Evolutionary conservation across 2,888 invertebrate species (phyloP).

Genomic region (Hydrotaea diabolus): DNA sequence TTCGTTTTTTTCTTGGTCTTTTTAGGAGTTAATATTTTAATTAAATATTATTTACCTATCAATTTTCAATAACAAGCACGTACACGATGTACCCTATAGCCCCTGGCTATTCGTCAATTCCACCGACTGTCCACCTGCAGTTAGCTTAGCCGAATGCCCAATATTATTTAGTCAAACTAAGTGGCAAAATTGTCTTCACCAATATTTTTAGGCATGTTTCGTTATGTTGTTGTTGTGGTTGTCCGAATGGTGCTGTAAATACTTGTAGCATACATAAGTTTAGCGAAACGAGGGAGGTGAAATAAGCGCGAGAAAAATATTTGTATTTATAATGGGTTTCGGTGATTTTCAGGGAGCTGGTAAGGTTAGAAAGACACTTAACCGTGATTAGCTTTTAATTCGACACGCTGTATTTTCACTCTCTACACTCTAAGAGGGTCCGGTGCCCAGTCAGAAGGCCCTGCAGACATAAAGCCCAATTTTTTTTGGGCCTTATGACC

Average conservation of each 20-base stretch:
- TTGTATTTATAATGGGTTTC: no score
- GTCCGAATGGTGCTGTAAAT: not conserved
- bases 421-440: no score
- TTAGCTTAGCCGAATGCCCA: slow-evolving; percentile 8
- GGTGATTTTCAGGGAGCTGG: no score
- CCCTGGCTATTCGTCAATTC: not conserved
- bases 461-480: no score
- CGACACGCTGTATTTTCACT: no score
- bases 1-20: slow-evolving; percentile 28
- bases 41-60: slow-evolving; percentile 51
- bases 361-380: no score
- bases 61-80: slow-evolving; percentile 58
- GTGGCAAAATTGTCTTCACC: slow-evolving; percentile 26
- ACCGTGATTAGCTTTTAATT: no score
- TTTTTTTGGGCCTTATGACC: no score
- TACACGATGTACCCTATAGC: slow-evolving; percentile 26
- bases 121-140: slow-evolving; percentile 3
- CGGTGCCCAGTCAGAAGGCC: no score
- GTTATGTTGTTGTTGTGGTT: slow-evolving; percentile 4
- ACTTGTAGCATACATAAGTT: slow-evolving; percentile 21
- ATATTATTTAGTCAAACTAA: slow-evolving; percentile 27
- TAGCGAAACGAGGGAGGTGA: not conserved
- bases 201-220: slow-evolving; percentile 6
- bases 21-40: slow-evolving; percentile 40
- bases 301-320: no score